Evolutionary conservation across 2,797 vertebrate species (phyloP).

Genomic region (Centropyge bicolor): DNA sequence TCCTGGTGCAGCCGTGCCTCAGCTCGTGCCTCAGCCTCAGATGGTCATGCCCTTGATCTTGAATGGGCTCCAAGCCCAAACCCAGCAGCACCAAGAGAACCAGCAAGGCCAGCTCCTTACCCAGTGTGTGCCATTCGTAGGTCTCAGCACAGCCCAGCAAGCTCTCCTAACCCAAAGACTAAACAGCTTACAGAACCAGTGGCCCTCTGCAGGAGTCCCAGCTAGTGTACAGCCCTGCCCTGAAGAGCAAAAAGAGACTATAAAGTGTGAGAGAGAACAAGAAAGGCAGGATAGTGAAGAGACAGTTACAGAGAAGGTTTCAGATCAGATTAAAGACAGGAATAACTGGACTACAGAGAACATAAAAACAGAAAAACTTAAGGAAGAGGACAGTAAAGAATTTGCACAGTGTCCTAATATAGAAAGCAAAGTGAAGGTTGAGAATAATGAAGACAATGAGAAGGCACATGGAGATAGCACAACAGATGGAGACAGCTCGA

Average conservation of each 20-base stretch:
- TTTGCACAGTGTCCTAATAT: constrained; percentile 51
- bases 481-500: constrained; percentile 67
- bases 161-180: constrained; percentile 88
- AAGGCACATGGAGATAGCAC: constrained; percentile 69
- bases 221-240: constrained; percentile 60
- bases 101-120: constrained; percentile 84
- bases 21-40: constrained; percentile 86
- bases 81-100: constrained; percentile 82
- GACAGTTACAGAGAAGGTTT: constrained; percentile 41
- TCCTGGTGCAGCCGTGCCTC: constrained; percentile 76
- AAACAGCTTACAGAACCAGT: constrained; percentile 85
- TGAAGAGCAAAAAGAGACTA: constrained; percentile 72
- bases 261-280: constrained; percentile 62
- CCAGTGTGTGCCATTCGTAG: constrained; percentile 86
- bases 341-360: constrained; percentile 37
- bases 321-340: constrained; percentile 51
- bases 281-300: constrained; percentile 45
- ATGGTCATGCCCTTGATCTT: constrained; percentile 88
- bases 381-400: constrained; percentile 58
- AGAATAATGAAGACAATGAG: constrained; percentile 58
- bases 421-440: constrained; percentile 70
- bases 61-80: constrained; percentile 85
- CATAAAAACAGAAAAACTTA: constrained; percentile 49
- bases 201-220: constrained; percentile 78
- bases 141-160: constrained; percentile 87